Evolutionary conservation across 2,888 invertebrate species (phyloP), one percentile per base, ranked within the genome.

Genomic region (Antheraea assamensis): DNA sequence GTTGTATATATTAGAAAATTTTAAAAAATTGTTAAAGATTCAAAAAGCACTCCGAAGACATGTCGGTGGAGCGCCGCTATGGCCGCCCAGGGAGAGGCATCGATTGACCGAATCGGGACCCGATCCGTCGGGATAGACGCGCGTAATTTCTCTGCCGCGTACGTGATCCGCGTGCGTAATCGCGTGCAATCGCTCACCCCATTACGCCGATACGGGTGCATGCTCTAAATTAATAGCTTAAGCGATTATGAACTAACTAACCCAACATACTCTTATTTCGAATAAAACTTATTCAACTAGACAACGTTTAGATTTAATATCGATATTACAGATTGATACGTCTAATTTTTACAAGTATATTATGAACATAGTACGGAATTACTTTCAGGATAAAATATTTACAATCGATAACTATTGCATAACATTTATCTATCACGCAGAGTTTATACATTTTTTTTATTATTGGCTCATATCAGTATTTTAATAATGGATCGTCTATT

Each of bases 31-130:
- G 13, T 68, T n/a, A 68, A 68, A 68, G 21, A 35, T 68, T 68
- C 35, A 68, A 68, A 68, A 68, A 68, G n/a, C 2, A 35, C 31
- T 31, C 52, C 31, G 42, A 30, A 58, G 58, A 24, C 61, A 35
- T 61, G 24, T 31, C 15, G 71, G 68, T 74, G 74, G 35, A 35
- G 68, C 35, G 68, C 35, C 35, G 35, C 35, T 68, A 68, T 8
- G 31, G 68, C 68, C 35, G 68, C 35, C 83, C 83, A 61, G 79
- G 81, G 84, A 83, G 87, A 82, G 80, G 86, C 91, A 92, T 92
- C 93, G 92, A 92, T 93, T 92, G 93, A 89, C 92, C 91, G 92
- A 90, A 89, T 91, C 91, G 89, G 81, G 83, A 75, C 81, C 81
- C 85, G 83, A 80, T 87, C 85, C 88, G 84, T 86, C 85, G 90